Base-by-base conservation (phyloP, 1,140 invertebrate genomes). In the Drosophila ironensis region DNA sequence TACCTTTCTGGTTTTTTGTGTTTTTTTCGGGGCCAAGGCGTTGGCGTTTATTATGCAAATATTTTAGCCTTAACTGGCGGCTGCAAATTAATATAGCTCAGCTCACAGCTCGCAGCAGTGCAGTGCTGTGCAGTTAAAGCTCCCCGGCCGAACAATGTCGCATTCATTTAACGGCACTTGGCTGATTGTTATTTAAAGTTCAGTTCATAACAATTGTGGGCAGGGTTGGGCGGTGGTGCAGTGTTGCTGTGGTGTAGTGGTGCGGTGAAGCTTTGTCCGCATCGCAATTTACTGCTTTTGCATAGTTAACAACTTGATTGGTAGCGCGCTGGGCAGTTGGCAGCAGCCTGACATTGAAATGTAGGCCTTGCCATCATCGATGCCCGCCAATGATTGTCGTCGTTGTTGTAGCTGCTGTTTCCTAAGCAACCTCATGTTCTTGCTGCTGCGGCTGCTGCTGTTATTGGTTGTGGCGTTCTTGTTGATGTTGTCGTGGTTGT, bases 21-120 rank as follows among this genome's bases (percentile, higher is more conserved):
- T n/a, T n/a, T n/a, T n/a, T n/a, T 42, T 64, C 33, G 46, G 46
- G 54, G 70, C 64, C 57, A 25, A 84, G 78, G 78, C 80, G 78
- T 82, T 82, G 80, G 80, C 78, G 78, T 82, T 82, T 82, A 82
- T 82, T 82, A 82, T 82, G 78, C 80, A 82, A 82, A 82, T 82
- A 86, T 84, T 84, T 82, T 64, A 82, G 80, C 80, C 69, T 76
- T 82, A 82, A 81, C 59, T 76, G 53, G 73, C 61, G 56, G 51
- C 51, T 53, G 69, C 64, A 82, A 82, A 82, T 82, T 78, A 82
- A 84, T 82, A 84, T 73, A 47, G 60, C 60, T 63, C 59, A 57
- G 75, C 64, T 59, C 16, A 41, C 46, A 57, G 66, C 48, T 40
- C 14, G 3, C 12, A 59, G 35, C 25, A 57, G 19, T 38, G 35